Conservation (phyloP, 2,888 invertebrate species). For the Morpho achilles region DNA sequence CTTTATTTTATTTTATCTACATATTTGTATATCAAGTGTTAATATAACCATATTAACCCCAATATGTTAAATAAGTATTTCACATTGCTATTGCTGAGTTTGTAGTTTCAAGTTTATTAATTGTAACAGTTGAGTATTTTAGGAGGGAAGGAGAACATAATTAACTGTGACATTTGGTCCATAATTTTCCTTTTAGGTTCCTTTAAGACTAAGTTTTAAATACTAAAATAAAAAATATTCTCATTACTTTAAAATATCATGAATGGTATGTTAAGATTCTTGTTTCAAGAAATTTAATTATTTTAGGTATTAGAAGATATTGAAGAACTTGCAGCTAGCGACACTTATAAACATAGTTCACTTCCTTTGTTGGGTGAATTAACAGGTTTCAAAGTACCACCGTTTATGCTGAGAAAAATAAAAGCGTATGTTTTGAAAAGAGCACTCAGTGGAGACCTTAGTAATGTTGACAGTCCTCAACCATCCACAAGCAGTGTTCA, state of each 20-base stretch:
- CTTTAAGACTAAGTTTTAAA: no score
- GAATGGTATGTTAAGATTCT: neutral
- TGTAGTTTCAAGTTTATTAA: no score
- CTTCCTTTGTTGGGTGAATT: conserved; percentile 83
- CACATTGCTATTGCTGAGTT: no score
- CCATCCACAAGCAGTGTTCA: conserved; percentile 53
- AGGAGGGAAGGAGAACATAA: no score
- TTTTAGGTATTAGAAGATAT: conserved; percentile 85
- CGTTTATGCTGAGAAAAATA: conserved; percentile 87
- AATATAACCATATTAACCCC: no score
- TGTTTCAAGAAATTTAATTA: conserved; percentile 2
- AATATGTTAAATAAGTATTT: no score
- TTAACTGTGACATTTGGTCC: no score
- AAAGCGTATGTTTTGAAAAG: conserved; percentile 79
- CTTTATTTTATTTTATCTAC: no score
- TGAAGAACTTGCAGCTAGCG: conserved; percentile 84
- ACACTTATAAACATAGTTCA: conserved; percentile 84
- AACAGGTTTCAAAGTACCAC: conserved; percentile 86
- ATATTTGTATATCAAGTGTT: no score
- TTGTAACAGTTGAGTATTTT: no score
- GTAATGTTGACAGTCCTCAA: conserved; percentile 59
- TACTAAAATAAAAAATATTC: no score
- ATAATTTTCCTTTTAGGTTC: no score
- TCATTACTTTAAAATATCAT: neutral
- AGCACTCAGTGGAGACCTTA: conserved; percentile 50